A percentile compares a stretch with the other conserved stretches of the same genome.
Conservation (phyloP, 2,888 invertebrate species). For the Cyaniris semiargus region DNA sequence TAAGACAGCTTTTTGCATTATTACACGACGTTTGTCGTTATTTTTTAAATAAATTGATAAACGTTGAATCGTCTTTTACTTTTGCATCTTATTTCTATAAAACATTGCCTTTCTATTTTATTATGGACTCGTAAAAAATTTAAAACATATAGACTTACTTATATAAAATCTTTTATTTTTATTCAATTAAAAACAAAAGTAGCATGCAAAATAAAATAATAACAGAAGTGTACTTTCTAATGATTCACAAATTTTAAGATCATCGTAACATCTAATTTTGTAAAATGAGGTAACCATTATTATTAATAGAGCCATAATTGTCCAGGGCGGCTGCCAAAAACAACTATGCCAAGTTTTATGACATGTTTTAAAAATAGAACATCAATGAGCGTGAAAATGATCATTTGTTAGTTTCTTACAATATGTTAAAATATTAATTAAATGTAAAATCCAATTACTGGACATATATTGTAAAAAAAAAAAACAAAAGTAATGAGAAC, state of each 20-base stretch:
- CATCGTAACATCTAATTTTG: neutral
- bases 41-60: slow-evolving; percentile 70
- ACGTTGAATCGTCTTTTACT: slow-evolving; percentile 51
- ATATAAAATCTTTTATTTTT: neutral
- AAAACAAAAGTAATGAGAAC: neutral
- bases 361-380: slow-evolving; percentile 18
- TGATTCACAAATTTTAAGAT: slow-evolving; percentile 1
- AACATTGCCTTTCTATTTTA: neutral
- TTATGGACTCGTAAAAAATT: neutral
- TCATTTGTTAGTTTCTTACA: neutral
- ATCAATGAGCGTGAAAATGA: neutral
- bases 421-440: too few relatives aligned
- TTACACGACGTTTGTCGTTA: slow-evolving; percentile 59
- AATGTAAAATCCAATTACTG: too few relatives aligned
- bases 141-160: neutral
- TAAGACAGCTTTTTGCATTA: slow-evolving; percentile 73
- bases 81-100: slow-evolving; percentile 33
- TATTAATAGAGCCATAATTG: neutral
- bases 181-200: slow-evolving; percentile 6
- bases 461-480: neutral
- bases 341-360: slow-evolving; percentile 13
- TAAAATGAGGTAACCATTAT: neutral
- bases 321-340: neutral
- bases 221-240: neutral
- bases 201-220: slow-evolving; percentile 22